A percentile compares a stretch with the other conserved stretches of the same genome.
phyloP scores from a whole-genome alignment of 2,797 vertebrate species.

The Microchirus variegatus region DNA sequence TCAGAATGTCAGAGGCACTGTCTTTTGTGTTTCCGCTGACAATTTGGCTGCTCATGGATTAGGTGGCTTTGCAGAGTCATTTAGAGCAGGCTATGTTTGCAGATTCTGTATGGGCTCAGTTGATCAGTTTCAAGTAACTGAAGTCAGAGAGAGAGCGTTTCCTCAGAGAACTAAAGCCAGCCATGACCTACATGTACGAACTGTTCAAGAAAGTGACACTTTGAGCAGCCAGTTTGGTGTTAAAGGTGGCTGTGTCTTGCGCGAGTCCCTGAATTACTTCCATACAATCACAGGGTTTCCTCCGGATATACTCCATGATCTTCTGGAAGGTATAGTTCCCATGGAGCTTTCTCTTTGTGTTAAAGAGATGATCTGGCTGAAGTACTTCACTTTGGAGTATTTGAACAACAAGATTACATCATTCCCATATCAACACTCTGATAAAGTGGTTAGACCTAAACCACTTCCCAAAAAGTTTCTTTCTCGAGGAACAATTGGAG shows the following conservation, averaged over 20 bases:
- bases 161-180: slow-evolving; percentile 4
- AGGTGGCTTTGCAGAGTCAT: slow-evolving; percentile 6
- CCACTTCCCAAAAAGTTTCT: slow-evolving; percentile 7
- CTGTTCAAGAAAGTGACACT: slow-evolving; percentile 7
- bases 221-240: slow-evolving; percentile 6
- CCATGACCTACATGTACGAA: slow-evolving; percentile 16
- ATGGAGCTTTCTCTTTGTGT: slow-evolving; percentile 37
- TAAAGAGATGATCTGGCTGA: slow-evolving; percentile 13
- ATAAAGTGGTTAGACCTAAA: slow-evolving; percentile 41
- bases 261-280: slow-evolving; percentile 28
- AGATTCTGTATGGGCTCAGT: slow-evolving; percentile 15
- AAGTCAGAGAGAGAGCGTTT: neutral
- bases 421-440: slow-evolving; percentile 42
- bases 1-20: neutral
- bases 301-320: slow-evolving; percentile 28
- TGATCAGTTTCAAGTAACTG: slow-evolving; percentile 9
- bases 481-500: slow-evolving; percentile 25
- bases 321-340: slow-evolving; percentile 36
- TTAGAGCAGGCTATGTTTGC: slow-evolving; percentile 4
- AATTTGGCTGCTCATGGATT: slow-evolving; percentile 14
- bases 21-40: slow-evolving; percentile 1
- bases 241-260: slow-evolving; percentile 10
- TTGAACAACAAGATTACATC: slow-evolving; percentile 1
- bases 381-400: slow-evolving; percentile 41
- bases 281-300: slow-evolving; percentile 25